Base-by-base conservation (phyloP, 2,797 vertebrate genomes). In the Pangasius djambal region DNA sequence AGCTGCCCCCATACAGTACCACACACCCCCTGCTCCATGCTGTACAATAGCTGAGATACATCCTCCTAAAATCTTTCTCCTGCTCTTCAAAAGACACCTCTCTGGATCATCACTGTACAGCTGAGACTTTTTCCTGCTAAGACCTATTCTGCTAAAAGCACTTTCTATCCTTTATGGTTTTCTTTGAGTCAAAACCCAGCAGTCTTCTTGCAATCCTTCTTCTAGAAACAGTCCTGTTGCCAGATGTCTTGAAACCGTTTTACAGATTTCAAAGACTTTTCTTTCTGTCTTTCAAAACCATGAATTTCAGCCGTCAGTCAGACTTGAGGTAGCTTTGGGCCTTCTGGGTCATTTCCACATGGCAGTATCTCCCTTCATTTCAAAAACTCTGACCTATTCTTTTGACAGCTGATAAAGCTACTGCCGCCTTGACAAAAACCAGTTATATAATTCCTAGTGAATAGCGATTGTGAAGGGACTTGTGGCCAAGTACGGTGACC, bases 311-410 rank as follows among this genome's bases (percentile, higher is more conserved):
- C 52, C 37, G 20, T 37, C 31, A 81, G 37, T 81, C 8, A 81
- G 59, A 57, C 78, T 59, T 65, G 12, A 63, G 57, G 18, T 90
- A 63, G 59, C 37, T 44, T 83, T 63, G 20, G 81, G 22, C 57
- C 59, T n/a, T 83, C 37, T 83, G 59, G 59, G 81, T 65, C 59
- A 83, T 65, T 48, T 83, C 81, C 59, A 83, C 81, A 59, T 44
- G 81, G 25, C 57, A 65, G 57, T 28, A 63, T 83, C 59, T 63
- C 22, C 34, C 37, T 44, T 63, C 8, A 3, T 83, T 83, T 44
- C 25, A 83, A 28, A 28, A 83, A 44, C 37, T 63, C 12, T 25
- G 22, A 83, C 57, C 55, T 83, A 83, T 40, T 40, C 57, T 61
- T 57, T 37, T 81, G 78, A 57, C 8, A 0, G 52, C 55, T 83